Percentiles rank a stretch among this genome's conserved stretches.
phyloP scores from a whole-genome alignment of 2,888 invertebrate genomes.

The Tipula unca region DNA sequence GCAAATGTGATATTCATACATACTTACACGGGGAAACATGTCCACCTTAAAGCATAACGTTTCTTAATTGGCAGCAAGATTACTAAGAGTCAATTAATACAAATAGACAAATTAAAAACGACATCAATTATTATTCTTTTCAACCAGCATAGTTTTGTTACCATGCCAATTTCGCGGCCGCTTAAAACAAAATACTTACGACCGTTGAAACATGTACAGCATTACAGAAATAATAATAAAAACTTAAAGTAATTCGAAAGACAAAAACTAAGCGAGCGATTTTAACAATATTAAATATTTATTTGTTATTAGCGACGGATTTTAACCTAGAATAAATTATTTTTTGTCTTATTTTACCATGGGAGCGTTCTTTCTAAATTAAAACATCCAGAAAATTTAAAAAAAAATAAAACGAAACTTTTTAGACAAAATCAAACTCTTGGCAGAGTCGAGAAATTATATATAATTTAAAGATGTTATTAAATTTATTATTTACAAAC shows the following conservation, averaged over 20 bases:
- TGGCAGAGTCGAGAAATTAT: not conserved
- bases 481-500: conserved; percentile 1
- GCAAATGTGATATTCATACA: too few species aligned
- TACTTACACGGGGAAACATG: too few species aligned
- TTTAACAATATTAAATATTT: not conserved
- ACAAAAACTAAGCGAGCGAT: not conserved
- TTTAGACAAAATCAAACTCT: not conserved
- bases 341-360: not conserved
- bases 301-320: not conserved
- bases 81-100: too few species aligned
- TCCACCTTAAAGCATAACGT: too few species aligned
- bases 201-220: not conserved
- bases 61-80: too few species aligned
- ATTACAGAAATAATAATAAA: not conserved
- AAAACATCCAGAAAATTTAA: not conserved
- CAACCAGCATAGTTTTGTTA: too few species aligned
- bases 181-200: not conserved
- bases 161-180: too few species aligned
- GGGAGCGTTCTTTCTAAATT: not conserved
- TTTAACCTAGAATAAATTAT: not conserved
- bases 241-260: not conserved
- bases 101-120: too few species aligned
- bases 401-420: not conserved
- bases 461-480: not conserved
- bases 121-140: too few species aligned